These are phyloP conservation scores for Neelides folsomi DNA, from an alignment of 2,888 invertebrate genomes.

Conservation along the genomic window DNA sequence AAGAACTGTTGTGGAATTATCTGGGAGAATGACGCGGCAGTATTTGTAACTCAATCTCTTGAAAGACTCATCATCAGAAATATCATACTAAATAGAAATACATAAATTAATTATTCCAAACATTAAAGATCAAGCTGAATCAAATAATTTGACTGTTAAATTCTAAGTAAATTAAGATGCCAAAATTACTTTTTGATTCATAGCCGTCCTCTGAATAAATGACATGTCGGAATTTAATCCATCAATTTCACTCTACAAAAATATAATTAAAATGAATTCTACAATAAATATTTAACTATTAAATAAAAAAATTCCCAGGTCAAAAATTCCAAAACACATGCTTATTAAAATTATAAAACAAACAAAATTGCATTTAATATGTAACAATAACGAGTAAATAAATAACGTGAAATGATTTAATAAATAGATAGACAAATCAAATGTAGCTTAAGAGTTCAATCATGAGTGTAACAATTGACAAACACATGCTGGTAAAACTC, in stretches of 20 bases:
- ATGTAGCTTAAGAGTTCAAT: too few species aligned
- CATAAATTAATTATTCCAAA: too few species aligned
- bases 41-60: conserved; percentile 37
- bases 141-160: not conserved
- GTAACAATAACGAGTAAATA: too few species aligned
- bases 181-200: conserved; percentile 24
- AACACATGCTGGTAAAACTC: too few species aligned
- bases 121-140: not conserved
- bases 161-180: not conserved
- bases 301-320: not conserved
- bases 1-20: conserved; percentile 84
- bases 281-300: too few species aligned
- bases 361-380: too few species aligned
- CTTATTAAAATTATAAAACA: too few species aligned
- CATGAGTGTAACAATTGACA: too few species aligned
- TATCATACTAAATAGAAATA: conserved; percentile 24
- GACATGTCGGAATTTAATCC: conserved; percentile 32
- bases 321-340: too few species aligned
- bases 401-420: too few species aligned
- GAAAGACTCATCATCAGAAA: conserved; percentile 29
- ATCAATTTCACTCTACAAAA: conserved; percentile 24
- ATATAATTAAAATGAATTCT: conserved; percentile 4
- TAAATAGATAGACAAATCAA: too few species aligned
- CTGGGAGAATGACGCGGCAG: conserved; percentile 75
- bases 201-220: conserved; percentile 31